Base-by-base conservation (phyloP, 1,140 invertebrate species). In the Vanessa tameamea region DNA sequence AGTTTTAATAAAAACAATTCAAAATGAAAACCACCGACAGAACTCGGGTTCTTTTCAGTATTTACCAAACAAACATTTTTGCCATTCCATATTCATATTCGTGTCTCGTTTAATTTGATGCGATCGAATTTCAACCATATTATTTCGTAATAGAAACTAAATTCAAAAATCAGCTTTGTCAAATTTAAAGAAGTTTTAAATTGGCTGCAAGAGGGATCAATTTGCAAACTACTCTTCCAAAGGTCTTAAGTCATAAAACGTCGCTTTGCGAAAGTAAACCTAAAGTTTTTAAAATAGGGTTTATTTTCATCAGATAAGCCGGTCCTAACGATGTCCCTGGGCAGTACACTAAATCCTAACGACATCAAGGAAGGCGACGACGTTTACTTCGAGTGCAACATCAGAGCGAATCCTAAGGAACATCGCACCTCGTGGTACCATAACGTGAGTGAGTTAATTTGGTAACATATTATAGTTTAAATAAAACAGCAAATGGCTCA, bases 361-460 rank as follows among this genome's bases (percentile, higher is more conserved):
- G 96, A 97, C 87, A 98, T 98, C 82, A 97, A 97, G 87, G 97
- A 97, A 91, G 97, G 97, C 47, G 97, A 98, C 84, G 97, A 98
- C 89, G 97, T 98, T 14, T 98, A 98, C 92, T 98, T 98, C 84
- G 97, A 98, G 87, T 98, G 97, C 91, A 96, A 96, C 92, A 97
- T 98, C 81, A 95, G 94, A 84, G 95, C 97, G 1, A 98, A 98
- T 93, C 97, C 97, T 13, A 95, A 95, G 85, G 96, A 96, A 87
- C 95, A 96, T 72, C 96, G 96, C 81, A 96, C 98, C 71, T 95
- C 95, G 53, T 98, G 97, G 97, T 96, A 95, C 81, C 96, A 97
- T 87, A 96, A 97, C 88, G 97, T 97, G 94, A 96, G 81, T 82
- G 78, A 78, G 80, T 79, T 73, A 72, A 76, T 16, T 74, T 74